Evolutionary conservation across 2,888 invertebrate species (phyloP).

Genomic region (Clostera curtula): DNA sequence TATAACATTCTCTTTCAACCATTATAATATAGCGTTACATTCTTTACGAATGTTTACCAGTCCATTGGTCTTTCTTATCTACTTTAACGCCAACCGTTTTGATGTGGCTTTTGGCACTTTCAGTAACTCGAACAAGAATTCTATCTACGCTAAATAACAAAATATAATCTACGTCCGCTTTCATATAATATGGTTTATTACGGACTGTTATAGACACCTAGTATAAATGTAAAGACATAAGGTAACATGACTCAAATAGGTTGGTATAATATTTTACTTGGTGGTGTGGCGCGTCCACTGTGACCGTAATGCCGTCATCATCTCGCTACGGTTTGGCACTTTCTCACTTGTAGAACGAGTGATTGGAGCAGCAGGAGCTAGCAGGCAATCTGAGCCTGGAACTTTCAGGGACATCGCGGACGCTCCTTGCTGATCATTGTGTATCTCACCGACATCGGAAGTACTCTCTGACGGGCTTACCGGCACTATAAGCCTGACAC

Average conservation of each 20-base stretch:
- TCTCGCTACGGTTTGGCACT: conserved; percentile 88
- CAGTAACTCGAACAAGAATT: conserved; percentile 25
- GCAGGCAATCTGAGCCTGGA: conserved; percentile 49
- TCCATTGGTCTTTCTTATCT: conserved; percentile 22
- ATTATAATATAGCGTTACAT: too few species aligned
- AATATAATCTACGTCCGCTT: too few species aligned
- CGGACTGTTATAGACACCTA: conserved; percentile 17
- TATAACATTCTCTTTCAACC: too few species aligned
- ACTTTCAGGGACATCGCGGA: conserved; percentile 74
- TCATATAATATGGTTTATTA: too few species aligned
- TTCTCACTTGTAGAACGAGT: conserved; percentile 89
- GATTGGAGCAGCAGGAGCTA: conserved; percentile 78
- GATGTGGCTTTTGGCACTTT: conserved; percentile 37
- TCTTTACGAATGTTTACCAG: conserved; percentile 4
- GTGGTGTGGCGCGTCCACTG: conserved; percentile 93
- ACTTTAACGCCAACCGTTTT: conserved; percentile 20
- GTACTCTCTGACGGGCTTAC: conserved; percentile 67
- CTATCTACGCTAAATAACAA: conserved; percentile 17
- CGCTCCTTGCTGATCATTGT: conserved; percentile 30
- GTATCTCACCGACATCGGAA: conserved; percentile 40
- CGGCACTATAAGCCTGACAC: conserved; percentile 77
- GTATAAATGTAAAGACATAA: conserved; percentile 22
- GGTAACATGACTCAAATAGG: conserved; percentile 36
- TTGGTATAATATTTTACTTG: conserved; percentile 68
- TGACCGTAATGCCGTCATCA: conserved; percentile 88